These are phyloP conservation scores for Cheilinus undulatus DNA, from an alignment of 2,113 vertebrate genomes.

Conservation along the genomic window DNA sequence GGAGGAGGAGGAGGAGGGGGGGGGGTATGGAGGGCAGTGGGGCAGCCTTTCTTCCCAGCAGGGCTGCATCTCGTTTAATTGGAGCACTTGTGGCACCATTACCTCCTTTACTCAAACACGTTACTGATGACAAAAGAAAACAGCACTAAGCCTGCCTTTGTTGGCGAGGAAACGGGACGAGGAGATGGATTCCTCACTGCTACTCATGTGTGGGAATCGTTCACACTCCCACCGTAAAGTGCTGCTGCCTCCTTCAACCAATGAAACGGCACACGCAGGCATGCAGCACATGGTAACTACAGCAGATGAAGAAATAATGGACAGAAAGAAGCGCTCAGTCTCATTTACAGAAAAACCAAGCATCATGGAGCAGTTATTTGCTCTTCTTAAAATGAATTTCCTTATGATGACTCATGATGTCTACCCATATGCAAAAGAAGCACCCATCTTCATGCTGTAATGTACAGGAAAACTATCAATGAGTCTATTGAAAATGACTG, in stretches of 20 bases:
- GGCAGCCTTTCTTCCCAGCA: constrained; percentile 79
- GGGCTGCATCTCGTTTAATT: constrained; percentile 83
- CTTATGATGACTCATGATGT: neutral
- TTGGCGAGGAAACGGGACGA: constrained; percentile 63
- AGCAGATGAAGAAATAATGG: constrained; percentile 11
- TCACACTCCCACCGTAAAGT: constrained; percentile 50
- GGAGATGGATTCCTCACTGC: constrained; percentile 70
- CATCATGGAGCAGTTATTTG: neutral
- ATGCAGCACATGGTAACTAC: constrained; percentile 1
- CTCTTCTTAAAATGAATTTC: neutral
- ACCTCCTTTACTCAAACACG: constrained; percentile 83
- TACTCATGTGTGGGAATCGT: constrained; percentile 78
- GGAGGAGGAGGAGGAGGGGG: constrained; percentile 45
- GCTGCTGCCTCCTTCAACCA: constrained; percentile 13
- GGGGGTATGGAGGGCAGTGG: constrained; percentile 64
- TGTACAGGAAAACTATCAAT: constrained; percentile 1
- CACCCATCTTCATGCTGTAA: neutral
- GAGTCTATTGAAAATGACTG: constrained; percentile 19
- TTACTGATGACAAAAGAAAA: constrained; percentile 83
- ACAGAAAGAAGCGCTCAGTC: constrained; percentile 16
- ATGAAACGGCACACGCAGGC: constrained; percentile 12
- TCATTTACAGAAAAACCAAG: neutral
- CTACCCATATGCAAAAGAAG: neutral
- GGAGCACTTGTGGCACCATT: constrained; percentile 83
- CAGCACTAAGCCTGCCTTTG: constrained; percentile 81